Base-by-base conservation (phyloP, 2,888 invertebrate species). In the Napeogenes inachia region DNA sequence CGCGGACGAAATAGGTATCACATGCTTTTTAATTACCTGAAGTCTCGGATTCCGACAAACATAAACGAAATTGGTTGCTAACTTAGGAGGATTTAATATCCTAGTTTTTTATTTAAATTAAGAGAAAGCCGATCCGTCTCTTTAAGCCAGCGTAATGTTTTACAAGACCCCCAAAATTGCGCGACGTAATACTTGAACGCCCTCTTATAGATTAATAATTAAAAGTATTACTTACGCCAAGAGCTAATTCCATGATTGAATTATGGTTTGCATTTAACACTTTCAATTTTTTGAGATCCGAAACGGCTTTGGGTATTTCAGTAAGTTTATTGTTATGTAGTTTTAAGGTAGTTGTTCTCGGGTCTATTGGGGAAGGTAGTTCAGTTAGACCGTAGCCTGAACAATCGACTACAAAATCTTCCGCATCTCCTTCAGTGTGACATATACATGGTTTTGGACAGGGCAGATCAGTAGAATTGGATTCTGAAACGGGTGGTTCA, bases 331-430 rank as follows among this genome's bases (percentile, higher is more conserved):
- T 91, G 55, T 89, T 85, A 70, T 87, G 83, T 66, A 91, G 70
- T 68, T 86, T 84, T 32, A 91, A 72, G 54, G 73, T 77, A 2
- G 85, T 87, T 10, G 86, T 86, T 68, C 76, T 82, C 6, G 78
- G 64, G 67, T 85, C 84, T 56, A 90, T 75, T 21, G 80, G 73
- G 13, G 79, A 70, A 38, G 93, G 93, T 58, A 93, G 81, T 71
- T 90, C 85, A 21, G 85, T 85, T 60, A 93, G 77, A 45, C 80
- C 84, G 61, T 81, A 84, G 69, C 89, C 84, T 10, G 91, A 84
- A 75, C 93, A 93, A 75, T 91, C 86, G 4, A 89, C 85, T 3
- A 83, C 75, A 53, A 80, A 85, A 56, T 80, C 73, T 35, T 75
- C 72, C 33, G 78, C 68, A 55, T 75, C 76, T n/a, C 82, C 84